Conservation (phyloP, 2,113 vertebrate genomes). For the Ramphastos sulfuratus region DNA sequence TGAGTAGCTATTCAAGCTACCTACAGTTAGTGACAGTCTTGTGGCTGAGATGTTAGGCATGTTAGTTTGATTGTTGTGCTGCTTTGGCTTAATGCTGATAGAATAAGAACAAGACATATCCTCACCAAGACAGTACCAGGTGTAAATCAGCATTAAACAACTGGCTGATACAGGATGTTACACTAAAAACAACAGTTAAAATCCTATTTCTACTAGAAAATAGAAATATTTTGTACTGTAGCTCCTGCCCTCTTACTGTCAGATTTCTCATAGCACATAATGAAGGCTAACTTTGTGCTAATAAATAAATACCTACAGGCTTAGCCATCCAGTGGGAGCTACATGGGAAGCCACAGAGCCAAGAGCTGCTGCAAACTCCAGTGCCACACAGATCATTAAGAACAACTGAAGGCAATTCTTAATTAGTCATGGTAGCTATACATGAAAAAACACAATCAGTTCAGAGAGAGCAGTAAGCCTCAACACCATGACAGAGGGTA, state of each 20-base stretch:
- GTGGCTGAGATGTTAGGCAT: neutral
- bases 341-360: neutral
- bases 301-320: neutral
- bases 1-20: neutral
- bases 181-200: neutral
- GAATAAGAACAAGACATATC: neutral
- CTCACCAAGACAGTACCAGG: accelerated
- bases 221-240: neutral
- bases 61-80: neutral
- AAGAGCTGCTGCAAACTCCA: neutral
- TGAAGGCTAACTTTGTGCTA: neutral
- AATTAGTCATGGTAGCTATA: neutral
- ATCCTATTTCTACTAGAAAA: neutral
- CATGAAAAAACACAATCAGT: neutral
- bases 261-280: accelerated
- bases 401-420: neutral
- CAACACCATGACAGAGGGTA: neutral
- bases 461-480: neutral
- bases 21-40: neutral
- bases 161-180: neutral
- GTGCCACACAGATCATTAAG: accelerated
- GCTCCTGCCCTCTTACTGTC: neutral
- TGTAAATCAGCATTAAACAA: neutral
- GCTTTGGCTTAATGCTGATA: neutral
- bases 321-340: neutral